Evolutionary conservation across 1,140 invertebrate species (phyloP).

Genomic region (Drosophila elegans): DNA sequence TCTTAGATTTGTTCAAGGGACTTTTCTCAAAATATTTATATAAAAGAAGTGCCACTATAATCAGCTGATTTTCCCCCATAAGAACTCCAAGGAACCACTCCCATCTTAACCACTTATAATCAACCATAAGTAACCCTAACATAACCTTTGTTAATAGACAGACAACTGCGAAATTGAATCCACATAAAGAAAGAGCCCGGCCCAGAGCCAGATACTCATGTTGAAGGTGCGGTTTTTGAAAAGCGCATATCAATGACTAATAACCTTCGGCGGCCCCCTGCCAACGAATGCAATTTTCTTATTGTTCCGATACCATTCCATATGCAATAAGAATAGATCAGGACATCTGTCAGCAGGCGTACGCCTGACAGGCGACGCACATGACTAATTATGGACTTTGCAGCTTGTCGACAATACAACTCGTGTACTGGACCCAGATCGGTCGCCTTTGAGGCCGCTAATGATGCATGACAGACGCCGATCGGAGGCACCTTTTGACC

Average conservation of each 20-base stretch:
- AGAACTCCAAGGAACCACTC: background rate
- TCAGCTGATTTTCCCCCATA: background rate
- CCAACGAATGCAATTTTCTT: slow-evolving; percentile 59
- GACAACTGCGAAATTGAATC: slow-evolving; percentile 32
- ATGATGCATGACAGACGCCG: slow-evolving; percentile 76
- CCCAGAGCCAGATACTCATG: slow-evolving; percentile 17
- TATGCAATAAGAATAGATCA: slow-evolving; percentile 42
- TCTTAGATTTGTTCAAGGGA: no score
- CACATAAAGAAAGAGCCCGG: slow-evolving; percentile 23
- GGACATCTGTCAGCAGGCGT: slow-evolving; percentile 70
- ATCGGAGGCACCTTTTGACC: slow-evolving; percentile 52
- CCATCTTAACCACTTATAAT: slow-evolving; percentile 10
- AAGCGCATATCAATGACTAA: slow-evolving; percentile 75
- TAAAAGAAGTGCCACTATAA: no score
- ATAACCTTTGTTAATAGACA: slow-evolving; percentile 39
- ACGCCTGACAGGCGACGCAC: slow-evolving; percentile 56
- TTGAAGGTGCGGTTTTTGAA: slow-evolving; percentile 64
- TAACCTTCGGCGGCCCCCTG: slow-evolving; percentile 50
- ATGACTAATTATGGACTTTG: slow-evolving; percentile 76
- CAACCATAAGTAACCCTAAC: slow-evolving; percentile 8
- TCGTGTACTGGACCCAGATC: slow-evolving; percentile 11
- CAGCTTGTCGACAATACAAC: slow-evolving; percentile 48
- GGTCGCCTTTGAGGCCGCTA: slow-evolving; percentile 58
- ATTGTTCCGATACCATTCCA: slow-evolving; percentile 48
- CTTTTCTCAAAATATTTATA: no score